Evolutionary conservation across 2,797 vertebrate species (phyloP).

Genomic region (Danio tinwini): DNA sequence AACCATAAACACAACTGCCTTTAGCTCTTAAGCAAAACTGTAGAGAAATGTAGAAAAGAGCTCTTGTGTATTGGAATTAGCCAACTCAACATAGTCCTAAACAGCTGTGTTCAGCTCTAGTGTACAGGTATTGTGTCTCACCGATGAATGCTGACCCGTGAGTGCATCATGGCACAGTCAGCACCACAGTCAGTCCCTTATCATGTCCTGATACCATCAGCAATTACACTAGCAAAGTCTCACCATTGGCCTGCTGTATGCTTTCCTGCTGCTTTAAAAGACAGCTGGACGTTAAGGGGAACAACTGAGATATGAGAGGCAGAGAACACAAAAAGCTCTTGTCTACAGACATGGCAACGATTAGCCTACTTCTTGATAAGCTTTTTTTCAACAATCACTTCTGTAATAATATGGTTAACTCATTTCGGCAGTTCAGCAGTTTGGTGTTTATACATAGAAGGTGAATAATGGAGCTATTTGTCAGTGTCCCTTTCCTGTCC

Average conservation of each 20-base stretch:
- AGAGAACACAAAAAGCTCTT: neutral
- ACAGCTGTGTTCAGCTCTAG: too few relatives aligned
- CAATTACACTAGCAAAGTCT: slow-evolving; percentile 71
- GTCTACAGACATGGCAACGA: neutral
- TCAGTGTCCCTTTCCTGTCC: neutral
- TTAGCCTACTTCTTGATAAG: neutral
- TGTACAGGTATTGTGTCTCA: slow-evolving; percentile 11
- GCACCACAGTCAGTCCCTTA: slow-evolving; percentile 43
- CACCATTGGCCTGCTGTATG: slow-evolving; percentile 31
- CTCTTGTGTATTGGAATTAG: too few relatives aligned
- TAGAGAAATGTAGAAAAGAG: too few relatives aligned
- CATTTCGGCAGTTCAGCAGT: slow-evolving; percentile 6
- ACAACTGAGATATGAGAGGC: slow-evolving; percentile 4
- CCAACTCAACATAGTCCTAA: too few relatives aligned
- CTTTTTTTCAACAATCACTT: neutral
- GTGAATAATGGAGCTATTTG: neutral
- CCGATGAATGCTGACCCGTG: slow-evolving; percentile 35
- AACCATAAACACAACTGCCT: too few relatives aligned
- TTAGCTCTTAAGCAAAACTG: too few relatives aligned
- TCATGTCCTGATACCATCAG: slow-evolving; percentile 72
- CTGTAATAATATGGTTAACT: slow-evolving; percentile 7
- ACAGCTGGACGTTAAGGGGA: neutral
- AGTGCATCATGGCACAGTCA: slow-evolving; percentile 63
- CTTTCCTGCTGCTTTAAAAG: neutral
- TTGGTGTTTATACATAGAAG: slow-evolving; percentile 19